Base-by-base conservation (phyloP, 2,797 vertebrate genomes). In the Mareca penelope region DNA sequence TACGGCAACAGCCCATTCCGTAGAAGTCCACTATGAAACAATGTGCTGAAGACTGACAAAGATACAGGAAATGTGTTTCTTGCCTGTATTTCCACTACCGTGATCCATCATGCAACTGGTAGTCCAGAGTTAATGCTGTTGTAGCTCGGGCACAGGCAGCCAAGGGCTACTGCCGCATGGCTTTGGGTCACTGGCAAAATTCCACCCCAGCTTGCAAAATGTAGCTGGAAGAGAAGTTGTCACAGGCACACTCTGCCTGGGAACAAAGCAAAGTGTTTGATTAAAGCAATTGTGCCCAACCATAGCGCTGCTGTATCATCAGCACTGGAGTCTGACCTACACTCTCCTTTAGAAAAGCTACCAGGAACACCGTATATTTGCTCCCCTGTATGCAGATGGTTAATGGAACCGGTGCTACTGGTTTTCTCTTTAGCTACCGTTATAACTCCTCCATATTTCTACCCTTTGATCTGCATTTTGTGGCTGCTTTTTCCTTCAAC, bases 31-130 rank as follows among this genome's bases (percentile, higher is more conserved):
- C 78, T 79, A 89, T 37, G 56, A 92, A 96, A 70, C 56, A 85
- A 72, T 75, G 35, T 90, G 82, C 9, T 84, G 56, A 85, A 88
- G 63, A 40, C 80, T 83, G 93, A 96, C 95, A 96, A 94, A 75
- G 56, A 56, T 55, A 52, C 4, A 31, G 79, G 63, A 95, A 96
- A 65, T 65, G 18, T 40, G 56, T 80, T 75, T 88, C 57, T 87
- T 89, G 53, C n/a, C 72, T 73, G 33, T 55, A 31, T 85, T 95
- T 64, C 56, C 50, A 10, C 11, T 2, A 5, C 64, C 73, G 59
- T 78, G 46, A 50, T 90, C 50, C 65, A 71, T 72, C 60, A 29
- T 71, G 53, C 46, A 68, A 7, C 35, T 53, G 37, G 59, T 9
- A 75, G 80, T 2, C 5, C 10, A 64, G 40, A n/a, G 16, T 8